Evolutionary conservation across 2,888 invertebrate species (phyloP).

Genomic region (Pinctada fucata): DNA sequence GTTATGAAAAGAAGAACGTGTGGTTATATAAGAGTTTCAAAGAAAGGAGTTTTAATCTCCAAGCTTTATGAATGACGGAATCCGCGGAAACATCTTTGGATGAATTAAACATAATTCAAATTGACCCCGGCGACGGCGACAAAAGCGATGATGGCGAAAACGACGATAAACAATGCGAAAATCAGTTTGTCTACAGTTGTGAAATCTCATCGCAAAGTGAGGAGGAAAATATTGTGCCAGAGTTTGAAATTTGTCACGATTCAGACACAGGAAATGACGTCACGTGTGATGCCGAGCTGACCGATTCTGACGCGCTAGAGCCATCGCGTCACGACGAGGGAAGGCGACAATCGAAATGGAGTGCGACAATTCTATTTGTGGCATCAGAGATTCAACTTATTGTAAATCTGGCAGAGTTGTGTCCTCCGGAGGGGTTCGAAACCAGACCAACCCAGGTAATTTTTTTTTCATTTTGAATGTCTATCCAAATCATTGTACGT

Average conservation of each 20-base stretch:
- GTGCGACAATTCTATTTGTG: slow-evolving; percentile 60
- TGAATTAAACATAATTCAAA: background rate
- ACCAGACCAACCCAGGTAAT: slow-evolving; percentile 47
- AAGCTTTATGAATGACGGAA: background rate
- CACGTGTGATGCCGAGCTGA: background rate
- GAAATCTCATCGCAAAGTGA: background rate
- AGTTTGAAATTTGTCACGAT: background rate
- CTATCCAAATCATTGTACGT: too few species aligned
- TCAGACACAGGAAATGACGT: background rate
- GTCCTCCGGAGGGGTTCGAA: slow-evolving; percentile 50
- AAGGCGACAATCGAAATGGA: slow-evolving; percentile 56
- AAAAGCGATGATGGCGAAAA: background rate
- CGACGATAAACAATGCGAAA: background rate
- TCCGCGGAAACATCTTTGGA: background rate
- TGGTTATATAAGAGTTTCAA: background rate
- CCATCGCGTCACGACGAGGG: slow-evolving; percentile 5
- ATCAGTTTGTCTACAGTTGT: too few species aligned
- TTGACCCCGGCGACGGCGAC: background rate
- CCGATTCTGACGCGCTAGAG: slow-evolving; percentile 34
- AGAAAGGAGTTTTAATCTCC: background rate
- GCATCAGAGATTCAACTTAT: slow-evolving; percentile 61
- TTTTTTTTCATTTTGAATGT: background rate
- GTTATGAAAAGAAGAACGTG: background rate
- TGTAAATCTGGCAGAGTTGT: slow-evolving; percentile 57
- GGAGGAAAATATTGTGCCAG: background rate